phyloP scores from a whole-genome alignment of 2,888 invertebrate species.

The Augochlorella aurata region DNA sequence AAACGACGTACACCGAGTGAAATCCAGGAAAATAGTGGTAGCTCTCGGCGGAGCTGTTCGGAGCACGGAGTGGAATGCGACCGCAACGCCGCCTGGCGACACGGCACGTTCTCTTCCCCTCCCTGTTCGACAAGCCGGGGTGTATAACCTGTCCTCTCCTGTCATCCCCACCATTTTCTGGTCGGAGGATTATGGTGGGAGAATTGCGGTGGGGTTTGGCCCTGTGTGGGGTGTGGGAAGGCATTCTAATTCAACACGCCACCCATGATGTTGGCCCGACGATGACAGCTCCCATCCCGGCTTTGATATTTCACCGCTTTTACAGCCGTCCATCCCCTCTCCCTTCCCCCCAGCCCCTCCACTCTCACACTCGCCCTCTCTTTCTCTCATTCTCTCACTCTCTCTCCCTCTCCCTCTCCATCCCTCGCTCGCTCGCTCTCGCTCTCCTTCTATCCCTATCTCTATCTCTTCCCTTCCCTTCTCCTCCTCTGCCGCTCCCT shows the following conservation, averaged over 20 bases:
- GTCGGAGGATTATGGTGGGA: conserved; percentile 69
- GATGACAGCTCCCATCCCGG: conserved; percentile 82
- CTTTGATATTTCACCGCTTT: conserved; percentile 82
- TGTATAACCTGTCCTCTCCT: conserved; percentile 79
- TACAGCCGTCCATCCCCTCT: conserved; percentile 72
- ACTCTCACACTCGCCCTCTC: background rate
- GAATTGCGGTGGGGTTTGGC: conserved; percentile 71
- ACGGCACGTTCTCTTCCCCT: conserved; percentile 72
- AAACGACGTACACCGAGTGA: conserved; percentile 69
- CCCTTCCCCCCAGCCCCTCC: conserved; percentile 30
- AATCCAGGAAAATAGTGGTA: conserved; percentile 78
- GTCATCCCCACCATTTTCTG: conserved; percentile 68
- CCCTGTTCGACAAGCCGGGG: conserved; percentile 81
- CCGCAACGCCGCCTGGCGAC: conserved; percentile 69
- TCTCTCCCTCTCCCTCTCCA: background rate
- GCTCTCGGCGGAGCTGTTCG: conserved; percentile 57
- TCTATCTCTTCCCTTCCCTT: too few species aligned
- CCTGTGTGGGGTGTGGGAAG: conserved; percentile 76
- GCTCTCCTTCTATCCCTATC: conserved; percentile 9
- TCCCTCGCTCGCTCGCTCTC: background rate
- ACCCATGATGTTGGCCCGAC: conserved; percentile 82
- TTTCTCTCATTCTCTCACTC: conserved; percentile 42
- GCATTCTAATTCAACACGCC: conserved; percentile 82
- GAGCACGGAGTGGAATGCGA: conserved; percentile 65
- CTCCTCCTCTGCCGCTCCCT: conserved; percentile 34